These are phyloP conservation scores for Drosophila grimshawi DNA, from an alignment of 1,140 invertebrate species.

Conservation along the genomic window DNA sequence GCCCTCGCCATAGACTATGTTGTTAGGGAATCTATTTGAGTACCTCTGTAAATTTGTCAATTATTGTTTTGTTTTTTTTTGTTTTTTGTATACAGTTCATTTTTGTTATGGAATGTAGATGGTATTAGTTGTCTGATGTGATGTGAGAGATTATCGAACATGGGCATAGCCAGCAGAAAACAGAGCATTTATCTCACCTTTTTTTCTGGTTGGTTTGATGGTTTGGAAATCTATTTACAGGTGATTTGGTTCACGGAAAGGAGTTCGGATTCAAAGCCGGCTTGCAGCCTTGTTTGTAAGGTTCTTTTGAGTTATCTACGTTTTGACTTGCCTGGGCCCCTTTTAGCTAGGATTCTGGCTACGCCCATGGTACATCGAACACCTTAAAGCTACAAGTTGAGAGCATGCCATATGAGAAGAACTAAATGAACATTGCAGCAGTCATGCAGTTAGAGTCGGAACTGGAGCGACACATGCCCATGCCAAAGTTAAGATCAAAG, in stretches of 20 bases:
- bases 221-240: no score
- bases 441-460: constrained; percentile 46
- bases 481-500: constrained; percentile 33
- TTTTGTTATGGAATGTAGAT: neutral
- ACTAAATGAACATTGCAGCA: constrained; percentile 33
- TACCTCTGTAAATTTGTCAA: constrained; percentile 60
- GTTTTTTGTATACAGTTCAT: neutral
- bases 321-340: neutral
- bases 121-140: neutral
- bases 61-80: neutral
- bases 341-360: neutral
- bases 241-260: no score
- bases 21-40: constrained; percentile 31
- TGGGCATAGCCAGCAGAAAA: neutral
- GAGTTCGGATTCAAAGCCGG: no score
- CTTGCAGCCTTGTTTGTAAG: no score
- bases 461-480: constrained; percentile 38
- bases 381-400: constrained; percentile 29
- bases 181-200: neutral
- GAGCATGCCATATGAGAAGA: constrained; percentile 59
- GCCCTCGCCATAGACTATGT: constrained; percentile 73
- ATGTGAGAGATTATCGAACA: neutral
- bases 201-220: neutral
- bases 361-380: constrained; percentile 7
- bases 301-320: no score